These are phyloP conservation scores for Metopia argyrocephala DNA, from an alignment of 2,888 invertebrate species.

Conservation along the genomic window DNA sequence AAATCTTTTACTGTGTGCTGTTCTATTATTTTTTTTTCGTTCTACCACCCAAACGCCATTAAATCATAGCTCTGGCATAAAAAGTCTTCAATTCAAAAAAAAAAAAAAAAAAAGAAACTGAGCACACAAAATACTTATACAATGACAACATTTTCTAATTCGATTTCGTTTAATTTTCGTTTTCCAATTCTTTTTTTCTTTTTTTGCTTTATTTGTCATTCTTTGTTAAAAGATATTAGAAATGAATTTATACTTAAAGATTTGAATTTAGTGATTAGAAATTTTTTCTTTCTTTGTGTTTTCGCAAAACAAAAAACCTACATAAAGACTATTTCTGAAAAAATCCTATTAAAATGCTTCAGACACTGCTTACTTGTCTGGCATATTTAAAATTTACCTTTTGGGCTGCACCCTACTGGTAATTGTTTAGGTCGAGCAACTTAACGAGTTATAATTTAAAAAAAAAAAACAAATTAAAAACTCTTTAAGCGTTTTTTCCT, in stretches of 20 bases:
- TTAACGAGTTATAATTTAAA: no score
- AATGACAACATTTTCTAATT: constrained; percentile 59
- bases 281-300: constrained; percentile 6
- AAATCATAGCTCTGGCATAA: constrained; percentile 53
- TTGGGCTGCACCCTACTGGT: constrained; percentile 14
- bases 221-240: constrained; percentile 47
- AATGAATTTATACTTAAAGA: constrained; percentile 57
- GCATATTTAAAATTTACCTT: constrained; percentile 20
- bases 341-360: constrained; percentile 48
- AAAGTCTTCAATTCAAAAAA: no score
- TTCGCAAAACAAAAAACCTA: neutral
- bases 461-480: no score
- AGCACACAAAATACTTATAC: constrained; percentile 13
- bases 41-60: constrained; percentile 23
- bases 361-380: neutral
- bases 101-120: constrained; percentile 17
- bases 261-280: constrained; percentile 54
- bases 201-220: neutral
- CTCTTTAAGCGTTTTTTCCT: no score
- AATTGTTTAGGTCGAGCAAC: no score
- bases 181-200: constrained; percentile 7
- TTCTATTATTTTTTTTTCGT: neutral
- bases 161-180: constrained; percentile 52
- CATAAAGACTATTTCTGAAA: neutral
- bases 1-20: no score